Conservation (phyloP, 2,888 invertebrate species). For the Biston betularia region DNA sequence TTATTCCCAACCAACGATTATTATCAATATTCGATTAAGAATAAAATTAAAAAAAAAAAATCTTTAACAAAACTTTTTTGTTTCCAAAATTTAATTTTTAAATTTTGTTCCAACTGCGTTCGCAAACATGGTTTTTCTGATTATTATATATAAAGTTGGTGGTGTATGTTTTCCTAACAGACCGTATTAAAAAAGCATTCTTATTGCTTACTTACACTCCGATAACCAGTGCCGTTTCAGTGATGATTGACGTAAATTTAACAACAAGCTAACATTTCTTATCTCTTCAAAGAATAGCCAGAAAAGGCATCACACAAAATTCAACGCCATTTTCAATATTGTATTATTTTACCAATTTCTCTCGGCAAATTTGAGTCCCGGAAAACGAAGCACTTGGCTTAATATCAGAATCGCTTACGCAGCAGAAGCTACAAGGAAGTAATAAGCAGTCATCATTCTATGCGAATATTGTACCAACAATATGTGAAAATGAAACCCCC, state of each 20-base stretch:
- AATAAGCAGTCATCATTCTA: conserved; percentile 45
- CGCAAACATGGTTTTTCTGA: no score
- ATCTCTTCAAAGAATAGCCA: background rate
- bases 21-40: no score
- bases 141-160: no score
- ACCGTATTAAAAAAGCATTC: no score
- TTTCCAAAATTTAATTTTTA: no score
- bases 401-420: conserved; percentile 35
- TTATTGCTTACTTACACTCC: no score
- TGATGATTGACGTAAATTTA: background rate
- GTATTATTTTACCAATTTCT: conserved; percentile 23
- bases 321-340: conserved; percentile 20
- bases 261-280: background rate
- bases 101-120: no score
- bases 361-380: conserved; percentile 26
- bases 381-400: conserved; percentile 24
- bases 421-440: conserved; percentile 38
- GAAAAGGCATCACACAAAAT: conserved; percentile 15
- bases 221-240: no score
- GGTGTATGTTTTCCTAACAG: no score
- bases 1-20: no score
- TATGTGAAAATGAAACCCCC: conserved; percentile 75
- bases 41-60: no score
- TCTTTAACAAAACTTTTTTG: no score
- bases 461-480: conserved; percentile 53